phyloP scores from a whole-genome alignment of 2,888 invertebrate genomes.

The Cordylochernes scorpioides region DNA sequence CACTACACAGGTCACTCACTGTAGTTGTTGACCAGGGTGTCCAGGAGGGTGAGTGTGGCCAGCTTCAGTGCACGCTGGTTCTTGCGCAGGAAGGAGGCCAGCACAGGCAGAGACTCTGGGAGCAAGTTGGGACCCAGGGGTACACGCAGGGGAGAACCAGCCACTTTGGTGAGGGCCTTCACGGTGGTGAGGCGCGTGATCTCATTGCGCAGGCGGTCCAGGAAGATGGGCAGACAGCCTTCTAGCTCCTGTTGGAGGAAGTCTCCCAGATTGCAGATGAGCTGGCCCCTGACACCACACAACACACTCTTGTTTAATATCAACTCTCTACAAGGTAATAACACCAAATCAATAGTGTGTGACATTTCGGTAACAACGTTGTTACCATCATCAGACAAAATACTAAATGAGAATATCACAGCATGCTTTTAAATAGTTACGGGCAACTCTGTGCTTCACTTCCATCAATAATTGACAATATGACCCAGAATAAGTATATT shows the following conservation, averaged over 20 bases:
- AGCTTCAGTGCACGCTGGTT: slow-evolving; percentile 83
- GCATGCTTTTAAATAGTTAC: no score
- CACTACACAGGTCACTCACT: slow-evolving; percentile 24
- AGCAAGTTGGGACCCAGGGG: slow-evolving; percentile 54
- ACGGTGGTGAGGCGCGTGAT: slow-evolving; percentile 88
- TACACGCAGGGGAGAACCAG: slow-evolving; percentile 59
- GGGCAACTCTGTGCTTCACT: no score
- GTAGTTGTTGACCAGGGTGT: slow-evolving; percentile 68
- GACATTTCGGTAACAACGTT: no score
- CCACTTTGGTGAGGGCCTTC: slow-evolving; percentile 77
- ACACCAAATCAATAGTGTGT: no score
- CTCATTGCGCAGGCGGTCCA: slow-evolving; percentile 82
- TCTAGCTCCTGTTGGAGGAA: slow-evolving; percentile 43
- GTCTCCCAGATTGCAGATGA: slow-evolving; percentile 73
- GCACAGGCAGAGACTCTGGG: slow-evolving; percentile 62
- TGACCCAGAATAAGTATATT: no score
- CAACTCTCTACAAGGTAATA: no score
- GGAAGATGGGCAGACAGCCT: slow-evolving; percentile 68
- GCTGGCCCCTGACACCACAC: slow-evolving; percentile 37
- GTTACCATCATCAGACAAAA: no score
- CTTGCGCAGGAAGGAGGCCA: slow-evolving; percentile 79
- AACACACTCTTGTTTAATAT: not conserved
- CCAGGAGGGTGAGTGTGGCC: slow-evolving; percentile 59
- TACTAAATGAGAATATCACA: no score
- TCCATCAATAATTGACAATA: no score